Percentiles rank a stretch among this genome's conserved stretches.
These are phyloP conservation scores for Carettochelys insculpta DNA, from an alignment of 2,113 vertebrate species.

Conservation along the genomic window DNA sequence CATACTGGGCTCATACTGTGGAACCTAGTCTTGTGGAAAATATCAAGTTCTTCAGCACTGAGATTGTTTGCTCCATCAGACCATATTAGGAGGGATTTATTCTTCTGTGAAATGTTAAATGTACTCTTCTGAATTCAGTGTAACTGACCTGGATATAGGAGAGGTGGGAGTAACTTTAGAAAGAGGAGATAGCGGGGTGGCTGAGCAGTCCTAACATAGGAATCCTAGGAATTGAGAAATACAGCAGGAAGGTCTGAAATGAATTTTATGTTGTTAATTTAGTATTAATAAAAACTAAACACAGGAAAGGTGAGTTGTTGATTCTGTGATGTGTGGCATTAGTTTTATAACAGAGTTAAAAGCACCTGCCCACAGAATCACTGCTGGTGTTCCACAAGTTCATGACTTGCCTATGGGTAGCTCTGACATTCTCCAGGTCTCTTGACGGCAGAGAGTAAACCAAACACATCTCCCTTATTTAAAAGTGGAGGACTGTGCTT, in stretches of 20 bases:
- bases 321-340: rapidly evolving
- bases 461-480: background rate
- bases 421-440: constrained; percentile 50
- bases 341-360: constrained; percentile 18
- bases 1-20: background rate
- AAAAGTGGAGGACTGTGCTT: background rate
- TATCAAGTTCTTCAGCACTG: background rate
- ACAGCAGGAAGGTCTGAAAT: background rate
- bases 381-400: constrained; percentile 9
- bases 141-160: background rate
- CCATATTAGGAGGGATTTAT: background rate
- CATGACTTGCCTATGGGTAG: constrained; percentile 19
- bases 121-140: background rate
- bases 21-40: background rate
- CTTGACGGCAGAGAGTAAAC: constrained; percentile 36
- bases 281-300: background rate
- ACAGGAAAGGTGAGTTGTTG: background rate
- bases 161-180: background rate
- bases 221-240: background rate
- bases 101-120: background rate
- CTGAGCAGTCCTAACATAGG: background rate
- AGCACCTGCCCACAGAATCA: constrained; percentile 33
- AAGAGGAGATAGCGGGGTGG: background rate
- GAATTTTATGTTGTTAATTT: background rate
- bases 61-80: background rate